Evolutionary conservation across 37 sponge, comb jelly and placozoan species (phyloP).

Genomic region (Axinella damicornis): DNA sequence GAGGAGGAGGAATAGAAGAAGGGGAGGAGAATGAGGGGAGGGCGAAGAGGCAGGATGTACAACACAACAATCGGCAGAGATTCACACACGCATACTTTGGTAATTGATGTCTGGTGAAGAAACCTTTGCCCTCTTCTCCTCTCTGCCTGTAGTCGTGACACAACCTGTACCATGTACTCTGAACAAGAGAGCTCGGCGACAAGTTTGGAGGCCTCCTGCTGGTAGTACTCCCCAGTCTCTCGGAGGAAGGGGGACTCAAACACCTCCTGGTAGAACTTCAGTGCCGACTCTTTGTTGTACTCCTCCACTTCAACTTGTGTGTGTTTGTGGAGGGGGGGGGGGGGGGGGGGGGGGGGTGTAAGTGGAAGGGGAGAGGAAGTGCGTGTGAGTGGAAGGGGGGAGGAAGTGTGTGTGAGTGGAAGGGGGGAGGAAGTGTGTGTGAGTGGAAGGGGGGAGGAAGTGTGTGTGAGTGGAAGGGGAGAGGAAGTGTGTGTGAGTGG

Average conservation of each 20-base stretch:
- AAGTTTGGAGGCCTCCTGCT: conserved; percentile 43
- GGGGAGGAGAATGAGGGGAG: background rate
- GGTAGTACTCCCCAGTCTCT: conserved; percentile 46
- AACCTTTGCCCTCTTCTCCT: conserved; percentile 43
- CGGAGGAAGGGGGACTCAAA: conserved; percentile 67
- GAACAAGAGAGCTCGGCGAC: conserved; percentile 37
- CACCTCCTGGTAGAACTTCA: conserved; percentile 50
- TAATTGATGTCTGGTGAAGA: conserved; percentile 60
- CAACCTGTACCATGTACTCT: conserved; percentile 56
- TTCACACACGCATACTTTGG: conserved; percentile 36
- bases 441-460: no score
- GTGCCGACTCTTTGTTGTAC: conserved; percentile 9
- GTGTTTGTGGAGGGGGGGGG: no score
- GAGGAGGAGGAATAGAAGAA: background rate
- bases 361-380: no score
- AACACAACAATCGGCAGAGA: no score
- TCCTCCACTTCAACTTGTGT: conserved; percentile 73
- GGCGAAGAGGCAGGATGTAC: no score
- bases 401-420: no score
- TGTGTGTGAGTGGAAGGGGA: no score
- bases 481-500: no score
- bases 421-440: no score
- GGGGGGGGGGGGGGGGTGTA: no score
- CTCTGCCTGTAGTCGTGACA: conserved; percentile 14
- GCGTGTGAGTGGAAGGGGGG: no score